Evolutionary conservation across 2,113 vertebrate genomes (phyloP).

Genomic region (Excalfactoria chinensis): DNA sequence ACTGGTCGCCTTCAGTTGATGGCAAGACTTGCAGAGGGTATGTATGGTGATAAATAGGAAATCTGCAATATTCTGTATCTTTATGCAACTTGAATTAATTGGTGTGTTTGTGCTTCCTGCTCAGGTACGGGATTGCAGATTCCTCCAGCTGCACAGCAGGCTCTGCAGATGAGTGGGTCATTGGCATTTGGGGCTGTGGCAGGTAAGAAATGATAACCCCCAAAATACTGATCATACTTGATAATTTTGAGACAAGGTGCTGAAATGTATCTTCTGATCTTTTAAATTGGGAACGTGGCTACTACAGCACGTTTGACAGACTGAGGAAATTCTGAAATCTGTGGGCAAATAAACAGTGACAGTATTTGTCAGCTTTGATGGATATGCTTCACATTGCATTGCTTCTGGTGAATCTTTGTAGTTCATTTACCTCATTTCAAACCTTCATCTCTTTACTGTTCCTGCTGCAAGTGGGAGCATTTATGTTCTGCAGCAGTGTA

Average conservation of each 20-base stretch:
- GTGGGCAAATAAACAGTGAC: not conserved
- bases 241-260: not conserved
- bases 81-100: not conserved
- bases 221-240: not conserved
- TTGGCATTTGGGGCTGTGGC: constrained; percentile 95
- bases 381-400: not conserved
- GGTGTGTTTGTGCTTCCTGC: rapidly evolving
- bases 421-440: not conserved
- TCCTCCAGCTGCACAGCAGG: constrained; percentile 96
- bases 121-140: constrained; percentile 95
- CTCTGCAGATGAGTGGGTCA: constrained; percentile 96
- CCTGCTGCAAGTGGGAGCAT: not conserved
- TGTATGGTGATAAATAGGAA: not conserved
- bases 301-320: not conserved
- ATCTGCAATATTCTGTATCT: too few species aligned
- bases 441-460: not conserved
- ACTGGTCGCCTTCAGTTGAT: constrained; percentile 95
- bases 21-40: constrained; percentile 95
- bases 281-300: not conserved
- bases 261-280: not conserved
- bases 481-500: not conserved
- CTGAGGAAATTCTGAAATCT: not conserved
- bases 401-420: not conserved
- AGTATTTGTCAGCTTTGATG: not conserved
- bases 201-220: constrained; percentile 77